Evolutionary conservation across 2,113 vertebrate genomes (phyloP).

Genomic region (Ceyx cyanopectus): DNA sequence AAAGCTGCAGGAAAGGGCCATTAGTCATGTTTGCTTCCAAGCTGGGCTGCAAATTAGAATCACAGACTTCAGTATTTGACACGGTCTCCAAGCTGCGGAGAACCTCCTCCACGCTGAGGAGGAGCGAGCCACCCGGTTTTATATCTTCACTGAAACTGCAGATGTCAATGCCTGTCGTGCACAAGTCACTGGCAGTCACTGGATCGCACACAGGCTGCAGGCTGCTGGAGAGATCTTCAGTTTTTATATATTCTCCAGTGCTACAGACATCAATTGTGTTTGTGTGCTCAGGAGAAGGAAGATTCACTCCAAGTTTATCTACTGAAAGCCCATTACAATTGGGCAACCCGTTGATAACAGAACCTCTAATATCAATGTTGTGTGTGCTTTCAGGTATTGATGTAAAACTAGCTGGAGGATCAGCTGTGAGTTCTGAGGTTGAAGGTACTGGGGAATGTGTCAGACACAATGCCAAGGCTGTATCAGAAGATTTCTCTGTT

Average conservation of each 20-base stretch:
- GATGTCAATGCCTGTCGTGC: constrained; percentile 87
- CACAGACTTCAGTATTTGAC: constrained; percentile 82
- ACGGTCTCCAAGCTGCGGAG: constrained; percentile 93
- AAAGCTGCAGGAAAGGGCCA: constrained; percentile 84
- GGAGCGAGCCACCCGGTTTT: constrained; percentile 88
- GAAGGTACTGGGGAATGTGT: constrained; percentile 87
- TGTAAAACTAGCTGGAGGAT: constrained; percentile 72
- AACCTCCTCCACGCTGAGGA: constrained; percentile 93
- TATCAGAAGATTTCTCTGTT: constrained; percentile 78
- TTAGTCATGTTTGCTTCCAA: constrained; percentile 83
- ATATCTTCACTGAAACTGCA: constrained; percentile 92
- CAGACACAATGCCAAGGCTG: constrained; percentile 81
- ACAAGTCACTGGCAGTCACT: constrained; percentile 83
- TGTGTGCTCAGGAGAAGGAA: constrained; percentile 86
- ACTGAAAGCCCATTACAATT: constrained; percentile 90
- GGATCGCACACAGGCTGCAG: constrained; percentile 88
- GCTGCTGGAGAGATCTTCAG: constrained; percentile 82
- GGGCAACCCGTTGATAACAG: constrained; percentile 88
- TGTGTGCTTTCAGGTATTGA: constrained; percentile 77
- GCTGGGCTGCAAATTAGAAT: constrained; percentile 79
- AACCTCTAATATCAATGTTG: constrained; percentile 75
- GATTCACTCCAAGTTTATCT: constrained; percentile 84
- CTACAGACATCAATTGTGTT: constrained; percentile 82
- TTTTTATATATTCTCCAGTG: constrained; percentile 86
- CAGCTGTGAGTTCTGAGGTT: constrained; percentile 79